phyloP scores from a whole-genome alignment of 2,113 vertebrate species.

The Papio anubis region DNA sequence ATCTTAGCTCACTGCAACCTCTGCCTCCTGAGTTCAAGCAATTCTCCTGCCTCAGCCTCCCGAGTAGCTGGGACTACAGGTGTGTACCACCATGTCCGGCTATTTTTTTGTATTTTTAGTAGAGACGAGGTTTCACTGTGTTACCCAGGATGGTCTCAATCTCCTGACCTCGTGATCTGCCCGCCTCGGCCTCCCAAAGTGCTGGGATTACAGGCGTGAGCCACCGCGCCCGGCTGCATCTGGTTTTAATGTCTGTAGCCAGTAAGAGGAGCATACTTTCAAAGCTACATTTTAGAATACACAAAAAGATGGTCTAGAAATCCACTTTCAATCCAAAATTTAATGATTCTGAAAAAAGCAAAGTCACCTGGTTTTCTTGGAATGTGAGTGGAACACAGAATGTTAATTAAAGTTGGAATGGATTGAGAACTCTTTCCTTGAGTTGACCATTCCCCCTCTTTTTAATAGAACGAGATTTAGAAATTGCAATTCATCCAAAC shows the following conservation, averaged over 20 bases:
- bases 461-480: neutral
- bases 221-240: neutral
- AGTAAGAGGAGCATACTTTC: neutral
- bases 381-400: neutral
- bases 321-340: neutral
- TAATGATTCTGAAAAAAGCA: neutral
- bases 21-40: no score
- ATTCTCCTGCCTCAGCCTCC: no score
- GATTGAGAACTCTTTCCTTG: neutral
- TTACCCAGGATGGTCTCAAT: no score
- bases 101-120: no score
- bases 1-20: no score
- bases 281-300: slow-evolving; percentile 3
- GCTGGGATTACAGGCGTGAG: no score
- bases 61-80: no score
- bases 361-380: neutral
- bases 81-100: accelerated
- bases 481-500: neutral
- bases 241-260: neutral
- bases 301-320: neutral
- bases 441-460: neutral
- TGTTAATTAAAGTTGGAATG: neutral
- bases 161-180: no score
- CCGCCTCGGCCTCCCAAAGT: no score
- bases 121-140: no score